Evolutionary conservation across 2,113 vertebrate genomes (phyloP).

Genomic region (Nothoprocta perdicaria): DNA sequence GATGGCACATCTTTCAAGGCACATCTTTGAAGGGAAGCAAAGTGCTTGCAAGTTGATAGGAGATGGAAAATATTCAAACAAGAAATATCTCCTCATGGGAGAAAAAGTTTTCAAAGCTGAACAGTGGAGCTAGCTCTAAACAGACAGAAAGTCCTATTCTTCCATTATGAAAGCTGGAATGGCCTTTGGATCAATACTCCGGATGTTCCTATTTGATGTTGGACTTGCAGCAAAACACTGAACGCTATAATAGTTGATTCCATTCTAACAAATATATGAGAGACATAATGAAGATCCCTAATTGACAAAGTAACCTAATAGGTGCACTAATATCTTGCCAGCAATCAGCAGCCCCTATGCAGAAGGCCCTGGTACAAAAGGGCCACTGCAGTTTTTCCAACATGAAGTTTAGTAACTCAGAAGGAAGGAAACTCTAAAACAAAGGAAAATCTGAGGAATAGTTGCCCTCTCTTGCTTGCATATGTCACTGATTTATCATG

Average conservation of each 20-base stretch:
- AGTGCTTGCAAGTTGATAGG: not conserved
- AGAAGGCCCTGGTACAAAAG: not conserved
- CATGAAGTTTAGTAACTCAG: accelerated
- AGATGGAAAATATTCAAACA: not conserved
- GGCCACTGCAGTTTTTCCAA: not conserved
- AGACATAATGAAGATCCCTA: not conserved
- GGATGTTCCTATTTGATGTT: not conserved
- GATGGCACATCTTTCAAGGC: not conserved
- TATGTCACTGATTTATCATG: not conserved
- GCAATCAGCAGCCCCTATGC: not conserved
- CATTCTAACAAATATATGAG: not conserved
- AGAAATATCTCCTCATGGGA: not conserved
- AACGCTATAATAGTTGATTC: not conserved
- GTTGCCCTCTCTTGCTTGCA: not conserved
- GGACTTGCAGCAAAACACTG: not conserved
- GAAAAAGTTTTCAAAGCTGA: not conserved
- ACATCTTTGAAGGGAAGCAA: not conserved
- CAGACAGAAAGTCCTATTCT: not conserved
- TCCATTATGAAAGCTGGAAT: not conserved
- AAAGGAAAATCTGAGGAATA: not conserved
- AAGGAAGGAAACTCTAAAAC: not conserved
- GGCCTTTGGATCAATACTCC: not conserved
- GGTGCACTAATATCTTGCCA: not conserved
- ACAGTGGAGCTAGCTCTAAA: not conserved
- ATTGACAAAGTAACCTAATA: not conserved